Base-by-base conservation (phyloP, 2,888 invertebrate species). In the Diaperis boleti region DNA sequence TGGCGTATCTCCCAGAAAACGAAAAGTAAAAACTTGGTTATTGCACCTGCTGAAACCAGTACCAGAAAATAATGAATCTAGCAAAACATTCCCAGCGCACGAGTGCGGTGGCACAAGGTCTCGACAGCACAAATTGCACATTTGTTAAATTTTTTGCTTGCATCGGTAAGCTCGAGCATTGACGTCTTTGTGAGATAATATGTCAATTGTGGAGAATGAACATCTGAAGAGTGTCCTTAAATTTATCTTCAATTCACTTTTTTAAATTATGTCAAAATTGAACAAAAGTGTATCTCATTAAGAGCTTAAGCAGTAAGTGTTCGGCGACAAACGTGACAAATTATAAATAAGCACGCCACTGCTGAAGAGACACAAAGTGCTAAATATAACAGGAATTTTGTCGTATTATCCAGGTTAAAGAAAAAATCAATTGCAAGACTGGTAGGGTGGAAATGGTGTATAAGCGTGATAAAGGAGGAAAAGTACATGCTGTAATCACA, bases 401-500 rank as follows among this genome's bases (percentile, higher is more conserved):
- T 13, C 14, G 33, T 33, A 10, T n/a, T 11, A 11, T 11, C 33
- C 13, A 18, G 14, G 20, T 6, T 18, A 42, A 5, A 31, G 49
- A 18, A 17, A 45, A n/a, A 45, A 45, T 45, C 26, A 26, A 26
- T 26, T 37, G n/a, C 22, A 49, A 15, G 11, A 41, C n/a, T 14
- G 10, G n/a, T n/a, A 13, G 6, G 20, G 41, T 3, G 11, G n/a
- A 6, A 2, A 14, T 42, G 14, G 39, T 41, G 41, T 22, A 54
- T 26, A 22, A 26, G 29, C 20, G 4, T 6, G 2, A 22, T 10
- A 8, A 13, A n/a, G 29, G 17, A 3, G 26, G 15, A 55, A 41
- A 31, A 6, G 14, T 55, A 17, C 17, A 62, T 66, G 66, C 65
- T 67, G 57, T 68, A 69, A 69, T 68, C 57, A 66, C 55, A 57